Conservation (phyloP, 2,113 vertebrate species). For the Amphiprion ocellaris region DNA sequence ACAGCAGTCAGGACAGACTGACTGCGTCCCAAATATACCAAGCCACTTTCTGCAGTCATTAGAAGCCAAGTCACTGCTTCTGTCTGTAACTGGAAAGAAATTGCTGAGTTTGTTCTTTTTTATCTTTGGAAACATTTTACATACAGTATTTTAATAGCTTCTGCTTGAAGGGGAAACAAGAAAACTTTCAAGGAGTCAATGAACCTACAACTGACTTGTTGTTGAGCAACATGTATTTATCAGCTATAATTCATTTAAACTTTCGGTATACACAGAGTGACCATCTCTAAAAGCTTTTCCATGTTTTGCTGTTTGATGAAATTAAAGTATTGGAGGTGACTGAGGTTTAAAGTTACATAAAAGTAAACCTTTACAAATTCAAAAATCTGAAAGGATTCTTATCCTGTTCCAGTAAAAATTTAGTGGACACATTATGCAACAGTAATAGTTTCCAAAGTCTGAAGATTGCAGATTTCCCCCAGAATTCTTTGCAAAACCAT, state of each 20-base stretch:
- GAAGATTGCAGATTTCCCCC: neutral
- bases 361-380: neutral
- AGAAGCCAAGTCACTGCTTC: constrained; percentile 29
- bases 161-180: neutral
- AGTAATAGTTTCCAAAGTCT: constrained; percentile 27
- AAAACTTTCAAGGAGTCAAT: neutral
- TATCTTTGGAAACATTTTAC: neutral
- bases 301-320: too few relatives aligned
- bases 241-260: neutral
- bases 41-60: constrained; percentile 50
- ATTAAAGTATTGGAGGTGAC: neutral
- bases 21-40: constrained; percentile 68
- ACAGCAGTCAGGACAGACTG: constrained; percentile 62
- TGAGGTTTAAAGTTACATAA: too few relatives aligned
- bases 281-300: too few relatives aligned
- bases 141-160: neutral
- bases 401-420: neutral
- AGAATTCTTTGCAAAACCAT: constrained; percentile 20
- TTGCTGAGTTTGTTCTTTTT: constrained; percentile 23
- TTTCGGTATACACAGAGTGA: neutral
- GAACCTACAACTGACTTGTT: too few relatives aligned
- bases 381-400: neutral
- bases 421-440: constrained; percentile 21
- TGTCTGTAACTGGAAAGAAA: constrained; percentile 14
- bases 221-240: too few relatives aligned